phyloP scores from a whole-genome alignment of 2,797 vertebrate genomes.

The Halcyon smyrnensis region DNA sequence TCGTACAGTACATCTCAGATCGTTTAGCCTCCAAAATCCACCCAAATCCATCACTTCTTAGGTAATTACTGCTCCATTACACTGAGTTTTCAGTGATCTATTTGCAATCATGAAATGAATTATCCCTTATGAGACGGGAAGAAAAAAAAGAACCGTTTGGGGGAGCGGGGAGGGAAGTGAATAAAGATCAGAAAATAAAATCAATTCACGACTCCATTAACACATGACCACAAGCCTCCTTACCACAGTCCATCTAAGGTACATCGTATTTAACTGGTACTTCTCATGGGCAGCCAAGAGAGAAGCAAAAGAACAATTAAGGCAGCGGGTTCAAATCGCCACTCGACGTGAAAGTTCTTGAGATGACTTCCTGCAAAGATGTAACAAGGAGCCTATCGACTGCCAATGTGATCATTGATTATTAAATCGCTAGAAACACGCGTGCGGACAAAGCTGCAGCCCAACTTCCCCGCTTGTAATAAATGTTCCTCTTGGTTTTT shows the following conservation, averaged over 20 bases:
- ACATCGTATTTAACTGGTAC: not conserved
- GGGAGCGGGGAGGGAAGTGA: not conserved
- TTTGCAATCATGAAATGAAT: slow-evolving; percentile 57
- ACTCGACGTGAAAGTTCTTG: not conserved
- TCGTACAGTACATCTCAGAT: not conserved
- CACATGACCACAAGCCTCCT: not conserved
- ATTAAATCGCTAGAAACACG: slow-evolving; percentile 57
- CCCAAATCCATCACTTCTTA: slow-evolving; percentile 62
- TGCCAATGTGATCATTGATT: slow-evolving; percentile 56
- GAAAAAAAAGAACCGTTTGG: not conserved
- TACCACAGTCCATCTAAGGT: not conserved
- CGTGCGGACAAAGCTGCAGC: not conserved
- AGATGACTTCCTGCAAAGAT: slow-evolving; percentile 2
- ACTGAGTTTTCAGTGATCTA: slow-evolving; percentile 50
- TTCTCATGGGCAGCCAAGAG: not conserved
- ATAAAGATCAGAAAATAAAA: slow-evolving; percentile 34
- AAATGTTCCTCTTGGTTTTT: slow-evolving; percentile 63
- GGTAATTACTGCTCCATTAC: slow-evolving; percentile 75
- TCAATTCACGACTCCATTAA: slow-evolving; percentile 27
- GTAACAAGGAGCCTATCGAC: slow-evolving; percentile 35
- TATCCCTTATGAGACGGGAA: not conserved
- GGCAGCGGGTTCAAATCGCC: slow-evolving; percentile 34
- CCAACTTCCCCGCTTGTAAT: slow-evolving; percentile 39
- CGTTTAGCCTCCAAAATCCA: slow-evolving; percentile 43
- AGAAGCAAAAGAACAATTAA: not conserved